Evolutionary conservation across 2,888 invertebrate species (phyloP), one percentile per base, ranked within the genome.

Genomic region (Zygothrica quintamaculata): DNA sequence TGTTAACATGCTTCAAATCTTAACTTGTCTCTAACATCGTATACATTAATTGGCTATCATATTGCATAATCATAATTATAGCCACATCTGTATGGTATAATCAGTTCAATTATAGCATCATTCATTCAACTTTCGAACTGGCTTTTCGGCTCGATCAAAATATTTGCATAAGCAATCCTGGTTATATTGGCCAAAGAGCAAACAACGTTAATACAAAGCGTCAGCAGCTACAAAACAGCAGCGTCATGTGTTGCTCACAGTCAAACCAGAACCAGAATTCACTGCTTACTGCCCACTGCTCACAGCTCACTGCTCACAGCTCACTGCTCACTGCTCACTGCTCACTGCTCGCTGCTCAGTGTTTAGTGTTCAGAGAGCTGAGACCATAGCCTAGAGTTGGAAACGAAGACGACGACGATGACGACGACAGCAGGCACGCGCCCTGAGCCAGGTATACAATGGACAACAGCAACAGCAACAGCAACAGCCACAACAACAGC

Each of bases 381-480:
- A 33, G 33, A 6, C 6, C 6, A 13, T 50, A 29, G 12, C 22
- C 37, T 26, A 60, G 34, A 39, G 29, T 60, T 47, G 26, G 46
- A 67, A n/a, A n/a, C n/a, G n/a, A n/a, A n/a, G n/a, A n/a, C n/a
- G n/a, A n/a, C n/a, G n/a, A n/a, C n/a, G n/a, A n/a, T n/a, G n/a
- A 88, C 72, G 85, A 88, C 88, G 89, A 88, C 88, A 88, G 88
- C 88, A 87, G 88, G 88, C 88, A 88, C 88, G 88, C 88, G 88
- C 77, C 88, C 88, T 62, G 77, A 74, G 66, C 75, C 82, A 77
- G 79, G 78, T 78, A 85, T 57, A 68, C 59, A 65, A 68, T 52
- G 55, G 58, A 57, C 25, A 53, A n/a, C 37, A 55, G 68, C n/a
- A 53, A 31, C 18, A 48, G 5, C 61, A 59, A 50, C 51, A 52